These are phyloP conservation scores for Coenobita brevimanus DNA, from an alignment of 1,140 invertebrate genomes.

Conservation along the genomic window DNA sequence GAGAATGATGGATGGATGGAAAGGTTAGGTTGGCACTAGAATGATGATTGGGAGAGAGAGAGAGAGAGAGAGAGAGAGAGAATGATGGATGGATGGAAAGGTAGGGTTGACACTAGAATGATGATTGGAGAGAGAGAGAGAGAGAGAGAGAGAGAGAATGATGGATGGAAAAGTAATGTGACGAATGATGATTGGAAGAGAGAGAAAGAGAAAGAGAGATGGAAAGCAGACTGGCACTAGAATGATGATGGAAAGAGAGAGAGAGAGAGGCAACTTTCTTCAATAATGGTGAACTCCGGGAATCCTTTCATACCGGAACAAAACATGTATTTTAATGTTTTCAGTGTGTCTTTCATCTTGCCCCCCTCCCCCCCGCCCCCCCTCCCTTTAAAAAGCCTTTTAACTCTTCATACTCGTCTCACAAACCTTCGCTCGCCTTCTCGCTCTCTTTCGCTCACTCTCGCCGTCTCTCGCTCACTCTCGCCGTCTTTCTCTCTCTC, in stretches of 20 bases:
- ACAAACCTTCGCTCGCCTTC: conserved; percentile 24
- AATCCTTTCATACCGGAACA: conserved; percentile 55
- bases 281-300: conserved; percentile 40
- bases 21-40: not conserved
- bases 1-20: too few species aligned
- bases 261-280: conserved; percentile 28
- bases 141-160: not conserved
- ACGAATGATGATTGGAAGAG: not conserved
- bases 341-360: conserved; percentile 56
- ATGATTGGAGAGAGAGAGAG: not conserved
- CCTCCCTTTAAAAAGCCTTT: conserved; percentile 60
- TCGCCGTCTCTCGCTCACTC: conserved; percentile 19
- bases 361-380: too few species aligned
- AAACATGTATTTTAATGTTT: conserved; percentile 64
- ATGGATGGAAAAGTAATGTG: not conserved
- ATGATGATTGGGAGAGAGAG: not conserved
- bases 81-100: not conserved
- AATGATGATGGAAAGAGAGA: not conserved
- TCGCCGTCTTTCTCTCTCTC: conserved; percentile 18
- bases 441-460: conserved; percentile 23
- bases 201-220: not conserved
- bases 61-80: not conserved
- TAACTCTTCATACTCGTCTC: conserved; percentile 51
- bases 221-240: too few species aligned
- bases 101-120: not conserved